These are phyloP conservation scores for Barnardius zonarius DNA, from an alignment of 2,113 vertebrate genomes.

Conservation along the genomic window DNA sequence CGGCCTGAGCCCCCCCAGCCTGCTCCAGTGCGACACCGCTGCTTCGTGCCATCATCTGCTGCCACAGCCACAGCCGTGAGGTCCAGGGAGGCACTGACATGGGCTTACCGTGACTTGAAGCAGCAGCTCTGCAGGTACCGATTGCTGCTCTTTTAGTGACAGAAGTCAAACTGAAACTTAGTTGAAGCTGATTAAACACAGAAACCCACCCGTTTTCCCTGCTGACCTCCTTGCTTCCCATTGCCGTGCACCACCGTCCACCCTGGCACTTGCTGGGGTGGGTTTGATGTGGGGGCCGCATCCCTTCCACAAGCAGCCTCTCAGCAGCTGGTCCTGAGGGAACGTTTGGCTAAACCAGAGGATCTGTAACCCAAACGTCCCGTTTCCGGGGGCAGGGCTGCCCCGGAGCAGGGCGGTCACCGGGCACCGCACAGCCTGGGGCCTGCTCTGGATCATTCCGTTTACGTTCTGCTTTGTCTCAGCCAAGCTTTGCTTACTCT, in stretches of 20 bases:
- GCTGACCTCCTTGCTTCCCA: not conserved
- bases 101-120: not conserved
- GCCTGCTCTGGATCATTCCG: not conserved
- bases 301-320: not conserved
- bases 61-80: rapidly evolving
- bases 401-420: rapidly evolving
- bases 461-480: not conserved
- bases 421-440: too few species aligned
- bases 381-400: not conserved
- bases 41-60: not conserved
- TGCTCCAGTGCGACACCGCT: rapidly evolving
- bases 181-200: not conserved
- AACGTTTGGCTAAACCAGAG: not conserved
- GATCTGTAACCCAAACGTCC: not conserved
- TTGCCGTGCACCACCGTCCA: rapidly evolving
- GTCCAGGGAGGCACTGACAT: rapidly evolving
- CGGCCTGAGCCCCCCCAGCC: not conserved
- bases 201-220: rapidly evolving
- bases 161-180: not conserved
- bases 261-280: not conserved
- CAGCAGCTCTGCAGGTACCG: not conserved
- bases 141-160: not conserved
- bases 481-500: not conserved
- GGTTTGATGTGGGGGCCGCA: not conserved
- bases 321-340: not conserved